Evolutionary conservation across 1,140 invertebrate genomes (phyloP).

Genomic region (Colletes gigas): DNA sequence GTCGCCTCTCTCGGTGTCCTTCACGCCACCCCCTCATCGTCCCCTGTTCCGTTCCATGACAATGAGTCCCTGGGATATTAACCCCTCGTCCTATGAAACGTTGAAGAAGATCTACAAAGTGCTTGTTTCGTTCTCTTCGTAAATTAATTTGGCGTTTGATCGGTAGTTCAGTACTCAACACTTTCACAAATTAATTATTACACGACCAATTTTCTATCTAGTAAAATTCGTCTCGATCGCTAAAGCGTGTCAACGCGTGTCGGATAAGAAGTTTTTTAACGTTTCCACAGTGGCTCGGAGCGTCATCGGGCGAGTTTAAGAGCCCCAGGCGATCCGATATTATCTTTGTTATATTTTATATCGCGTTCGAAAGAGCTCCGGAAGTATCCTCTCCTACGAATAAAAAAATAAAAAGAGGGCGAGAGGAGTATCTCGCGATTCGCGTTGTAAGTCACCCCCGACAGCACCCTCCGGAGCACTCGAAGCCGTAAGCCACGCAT

Average conservation of each 20-base stretch:
- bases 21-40: neutral
- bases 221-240: too few species aligned
- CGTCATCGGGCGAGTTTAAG: too few species aligned
- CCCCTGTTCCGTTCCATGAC: neutral
- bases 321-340: neutral
- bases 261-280: too few species aligned
- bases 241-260: too few species aligned
- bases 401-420: neutral
- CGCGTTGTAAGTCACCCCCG: slow-evolving; percentile 36
- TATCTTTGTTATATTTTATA: slow-evolving; percentile 31
- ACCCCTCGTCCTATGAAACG: too few species aligned
- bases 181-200: too few species aligned
- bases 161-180: too few species aligned
- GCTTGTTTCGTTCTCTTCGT: too few species aligned
- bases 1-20: neutral
- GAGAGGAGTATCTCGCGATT: neutral
- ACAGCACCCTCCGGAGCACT: slow-evolving; percentile 24
- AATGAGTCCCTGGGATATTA: slow-evolving; percentile 16
- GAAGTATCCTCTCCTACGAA: neutral
- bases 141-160: too few species aligned
- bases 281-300: too few species aligned
- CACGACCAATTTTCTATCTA: too few species aligned
- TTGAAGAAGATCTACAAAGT: too few species aligned
- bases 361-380: neutral
- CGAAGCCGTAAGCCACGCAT: slow-evolving; percentile 26